A percentile compares a stretch with the other conserved stretches of the same genome.
These are phyloP conservation scores for Poeciliopsis gracilis DNA, from an alignment of 2,797 vertebrate genomes.

Conservation along the genomic window DNA sequence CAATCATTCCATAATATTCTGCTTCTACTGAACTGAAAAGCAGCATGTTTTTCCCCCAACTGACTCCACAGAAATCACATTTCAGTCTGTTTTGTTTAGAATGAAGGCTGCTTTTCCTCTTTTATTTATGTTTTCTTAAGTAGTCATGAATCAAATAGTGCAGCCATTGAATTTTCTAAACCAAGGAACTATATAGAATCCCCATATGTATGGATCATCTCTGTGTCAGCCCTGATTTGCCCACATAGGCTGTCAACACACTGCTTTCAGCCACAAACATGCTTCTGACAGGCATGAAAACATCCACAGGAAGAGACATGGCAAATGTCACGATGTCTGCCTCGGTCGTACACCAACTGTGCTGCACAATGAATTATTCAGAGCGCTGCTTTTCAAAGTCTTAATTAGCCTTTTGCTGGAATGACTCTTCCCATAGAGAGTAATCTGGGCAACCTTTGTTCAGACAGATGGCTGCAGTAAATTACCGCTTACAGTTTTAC, in stretches of 20 bases:
- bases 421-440: slow-evolving; percentile 24
- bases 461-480: slow-evolving; percentile 54
- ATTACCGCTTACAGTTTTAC: slow-evolving; percentile 30
- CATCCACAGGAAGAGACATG: slow-evolving; percentile 16
- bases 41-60: background rate
- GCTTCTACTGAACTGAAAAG: background rate
- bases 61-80: background rate
- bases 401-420: slow-evolving; percentile 56
- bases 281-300: slow-evolving; percentile 12
- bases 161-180: background rate
- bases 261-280: background rate
- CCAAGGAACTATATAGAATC: background rate
- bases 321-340: slow-evolving; percentile 17
- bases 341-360: slow-evolving; percentile 16
- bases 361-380: slow-evolving; percentile 52
- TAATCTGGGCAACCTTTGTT: slow-evolving; percentile 50
- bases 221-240: background rate
- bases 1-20: background rate
- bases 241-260: slow-evolving; percentile 4
- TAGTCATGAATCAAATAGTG: background rate
- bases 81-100: background rate
- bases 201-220: background rate
- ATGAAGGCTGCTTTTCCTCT: background rate
- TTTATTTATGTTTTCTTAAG: background rate
- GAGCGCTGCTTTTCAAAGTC: slow-evolving; percentile 41